Conservation (phyloP, 2,888 invertebrate genomes). For the Melanchra persicariae region DNA sequence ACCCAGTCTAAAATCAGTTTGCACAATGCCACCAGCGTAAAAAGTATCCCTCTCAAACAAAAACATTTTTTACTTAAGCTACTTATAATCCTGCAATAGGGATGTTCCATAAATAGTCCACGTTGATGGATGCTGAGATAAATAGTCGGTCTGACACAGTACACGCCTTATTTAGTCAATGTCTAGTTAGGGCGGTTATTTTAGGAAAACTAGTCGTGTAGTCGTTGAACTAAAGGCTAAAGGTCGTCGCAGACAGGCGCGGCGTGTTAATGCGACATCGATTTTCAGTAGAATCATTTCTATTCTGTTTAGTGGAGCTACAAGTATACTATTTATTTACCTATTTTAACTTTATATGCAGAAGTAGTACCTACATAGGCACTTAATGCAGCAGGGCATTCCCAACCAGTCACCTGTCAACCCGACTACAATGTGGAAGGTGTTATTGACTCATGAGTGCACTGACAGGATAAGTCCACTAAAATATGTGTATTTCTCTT, state of each 20-base stretch:
- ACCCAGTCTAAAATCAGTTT: too few relatives aligned
- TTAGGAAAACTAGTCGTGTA: constrained; percentile 51
- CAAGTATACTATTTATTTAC: too few relatives aligned
- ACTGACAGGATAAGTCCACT: background rate
- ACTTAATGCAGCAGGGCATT: too few relatives aligned
- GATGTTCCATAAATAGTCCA: constrained; percentile 58
- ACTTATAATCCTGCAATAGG: constrained; percentile 15
- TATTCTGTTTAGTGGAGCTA: background rate
- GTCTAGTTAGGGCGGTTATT: constrained; percentile 64
- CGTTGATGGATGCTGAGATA: constrained; percentile 62
- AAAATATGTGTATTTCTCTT: too few relatives aligned
- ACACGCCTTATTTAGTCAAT: constrained; percentile 57
- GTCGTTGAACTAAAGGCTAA: constrained; percentile 26
- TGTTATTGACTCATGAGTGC: too few relatives aligned
- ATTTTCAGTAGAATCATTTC: background rate
- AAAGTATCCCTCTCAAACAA: constrained; percentile 1
- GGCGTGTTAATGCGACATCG: background rate
- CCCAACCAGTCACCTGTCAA: too few relatives aligned
- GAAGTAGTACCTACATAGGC: too few relatives aligned
- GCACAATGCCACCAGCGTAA: background rate
- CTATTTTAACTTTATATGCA: too few relatives aligned
- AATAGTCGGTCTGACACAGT: constrained; percentile 54
- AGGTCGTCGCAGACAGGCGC: background rate
- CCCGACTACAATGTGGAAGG: too few relatives aligned
- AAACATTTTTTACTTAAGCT: background rate